Percentiles rank a stretch among this genome's conserved stretches.
These are phyloP conservation scores for Cydia amplana DNA, from an alignment of 1,140 invertebrate genomes.

Conservation along the genomic window DNA sequence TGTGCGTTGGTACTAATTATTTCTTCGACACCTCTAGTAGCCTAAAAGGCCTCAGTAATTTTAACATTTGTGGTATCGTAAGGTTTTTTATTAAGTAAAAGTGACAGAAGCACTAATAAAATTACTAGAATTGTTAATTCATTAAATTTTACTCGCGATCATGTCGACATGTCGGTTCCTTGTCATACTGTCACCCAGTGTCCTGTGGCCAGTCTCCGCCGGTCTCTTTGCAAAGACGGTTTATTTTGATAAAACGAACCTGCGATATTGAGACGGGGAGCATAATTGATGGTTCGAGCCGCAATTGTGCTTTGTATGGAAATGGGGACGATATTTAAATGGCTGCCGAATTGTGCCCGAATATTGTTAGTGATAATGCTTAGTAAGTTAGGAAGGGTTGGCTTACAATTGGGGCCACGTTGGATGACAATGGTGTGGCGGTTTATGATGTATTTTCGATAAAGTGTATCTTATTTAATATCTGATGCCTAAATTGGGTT, in stretches of 20 bases:
- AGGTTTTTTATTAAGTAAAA: too few relatives aligned
- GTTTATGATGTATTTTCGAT: slow-evolving; percentile 5
- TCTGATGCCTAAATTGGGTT: neutral
- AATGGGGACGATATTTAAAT: slow-evolving; percentile 25
- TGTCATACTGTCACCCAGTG: neutral
- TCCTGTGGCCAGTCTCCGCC: slow-evolving; percentile 5
- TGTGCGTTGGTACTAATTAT: too few relatives aligned
- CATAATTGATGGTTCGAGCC: slow-evolving; percentile 25
- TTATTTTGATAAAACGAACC: slow-evolving; percentile 32
- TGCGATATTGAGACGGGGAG: slow-evolving; percentile 27
- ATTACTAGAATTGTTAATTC: too few relatives aligned
- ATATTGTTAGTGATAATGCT: slow-evolving; percentile 27
- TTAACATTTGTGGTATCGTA: too few relatives aligned
- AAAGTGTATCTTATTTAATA: too few relatives aligned
- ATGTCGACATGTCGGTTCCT: neutral
- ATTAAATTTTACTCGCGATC: too few relatives aligned
- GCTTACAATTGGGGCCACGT: neutral
- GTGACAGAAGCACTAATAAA: too few relatives aligned
- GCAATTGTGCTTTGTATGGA: slow-evolving; percentile 29
- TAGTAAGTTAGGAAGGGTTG: slow-evolving; percentile 24
- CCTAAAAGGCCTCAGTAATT: too few relatives aligned
- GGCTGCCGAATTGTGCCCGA: slow-evolving; percentile 24
- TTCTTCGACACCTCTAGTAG: too few relatives aligned
- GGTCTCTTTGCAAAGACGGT: slow-evolving; percentile 30
- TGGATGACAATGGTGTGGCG: neutral